Evolutionary conservation across 2,113 vertebrate species (phyloP).

Genomic region (Mormoops blainvillei): DNA sequence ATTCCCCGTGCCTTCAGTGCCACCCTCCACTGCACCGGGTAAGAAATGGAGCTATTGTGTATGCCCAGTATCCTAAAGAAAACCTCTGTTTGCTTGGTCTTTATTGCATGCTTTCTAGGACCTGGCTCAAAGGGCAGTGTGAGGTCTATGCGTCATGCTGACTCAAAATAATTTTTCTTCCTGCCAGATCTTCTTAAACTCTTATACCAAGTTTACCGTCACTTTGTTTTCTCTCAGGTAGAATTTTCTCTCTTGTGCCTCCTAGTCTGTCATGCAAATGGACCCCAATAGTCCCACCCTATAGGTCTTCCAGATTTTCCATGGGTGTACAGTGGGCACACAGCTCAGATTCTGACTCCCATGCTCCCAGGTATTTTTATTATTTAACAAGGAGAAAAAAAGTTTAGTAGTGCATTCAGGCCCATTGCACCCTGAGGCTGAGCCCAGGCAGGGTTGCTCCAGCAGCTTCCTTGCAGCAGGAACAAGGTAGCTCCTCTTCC

Average conservation of each 20-base stretch:
- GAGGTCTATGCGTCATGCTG: not conserved
- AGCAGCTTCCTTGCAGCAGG: not conserved
- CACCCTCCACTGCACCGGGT: no score
- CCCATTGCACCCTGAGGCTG: not conserved
- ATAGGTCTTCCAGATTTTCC: not conserved
- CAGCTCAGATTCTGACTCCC: not conserved
- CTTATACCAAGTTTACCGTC: not conserved
- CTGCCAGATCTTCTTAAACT: not conserved
- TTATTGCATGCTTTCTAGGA: not conserved
- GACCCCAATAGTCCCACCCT: not conserved
- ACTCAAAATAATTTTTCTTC: not conserved
- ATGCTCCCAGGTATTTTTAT: not conserved
- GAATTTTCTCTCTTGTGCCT: not conserved
- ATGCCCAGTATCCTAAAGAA: not conserved
- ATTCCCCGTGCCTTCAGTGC: no score
- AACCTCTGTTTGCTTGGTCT: not conserved
- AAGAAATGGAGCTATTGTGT: no score
- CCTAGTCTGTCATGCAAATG: not conserved
- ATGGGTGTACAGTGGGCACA: not conserved
- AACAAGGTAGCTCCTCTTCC: not conserved
- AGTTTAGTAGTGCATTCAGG: not conserved
- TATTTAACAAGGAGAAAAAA: not conserved
- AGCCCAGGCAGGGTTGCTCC: no score
- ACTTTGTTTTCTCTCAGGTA: not conserved
- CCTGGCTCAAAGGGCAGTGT: not conserved